Evolutionary conservation across 2,113 vertebrate genomes (phyloP), one percentile per base, ranked within the genome.

Genomic region (Neomonachus schauinslandi): DNA sequence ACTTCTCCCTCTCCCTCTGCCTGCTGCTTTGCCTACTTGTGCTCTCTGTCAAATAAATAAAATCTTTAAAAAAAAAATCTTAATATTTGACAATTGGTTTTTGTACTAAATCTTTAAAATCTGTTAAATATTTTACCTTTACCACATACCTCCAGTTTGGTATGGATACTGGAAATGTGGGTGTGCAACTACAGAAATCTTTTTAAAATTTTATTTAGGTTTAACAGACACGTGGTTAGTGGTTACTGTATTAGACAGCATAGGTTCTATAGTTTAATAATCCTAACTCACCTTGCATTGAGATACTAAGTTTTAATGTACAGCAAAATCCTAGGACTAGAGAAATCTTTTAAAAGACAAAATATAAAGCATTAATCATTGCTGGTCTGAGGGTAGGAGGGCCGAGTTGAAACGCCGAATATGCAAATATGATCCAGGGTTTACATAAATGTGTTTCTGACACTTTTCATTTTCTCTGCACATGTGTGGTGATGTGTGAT

Each of bases 391-490:
- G 71, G 36, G 36, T 28, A 89, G 63, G 59, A 90, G 18, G 14
- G 46, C 26, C 4, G 7, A 90, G 53, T 5, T 88, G 42, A 94
- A 94, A 80, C 72, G 49, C 1, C 79, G 8, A 85, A 57, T 90
- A 94, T 79, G 81, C 93, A 97, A 94, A 95, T 93, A 79, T 76
- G 67, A 94, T 77, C 81, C 79, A 85, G 4, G 31, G 82, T 95
- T 97, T 95, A 96, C 36, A 94, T 39, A 71, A 69, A 55, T 51
- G 80, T 46, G 46, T 79, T 93, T 92, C 71, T 96, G 90, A 95
- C 69, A 95, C 90, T 96, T 89, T 89, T 96, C 81, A 85, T 46
- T 90, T 95, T 94, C 39, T 1, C 0, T 69, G 79, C 59, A 72
- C 76, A 93, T 57, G 67, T 91, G 76, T 72, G 49, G 39, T 92